Base-by-base conservation (phyloP, 2,113 vertebrate genomes). In the Toxotes chatareus region DNA sequence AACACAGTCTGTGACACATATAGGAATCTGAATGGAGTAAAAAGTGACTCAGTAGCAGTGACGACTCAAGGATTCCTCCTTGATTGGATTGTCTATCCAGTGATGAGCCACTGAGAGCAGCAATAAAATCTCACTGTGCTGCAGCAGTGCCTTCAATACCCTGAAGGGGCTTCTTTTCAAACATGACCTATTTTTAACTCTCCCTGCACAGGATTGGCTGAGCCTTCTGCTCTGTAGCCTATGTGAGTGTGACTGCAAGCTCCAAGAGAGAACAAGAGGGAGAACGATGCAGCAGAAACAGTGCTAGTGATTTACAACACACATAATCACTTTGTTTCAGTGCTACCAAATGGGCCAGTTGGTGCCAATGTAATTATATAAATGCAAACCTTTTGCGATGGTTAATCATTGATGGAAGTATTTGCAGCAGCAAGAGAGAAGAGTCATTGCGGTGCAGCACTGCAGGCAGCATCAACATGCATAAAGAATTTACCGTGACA, bases 101-200 rank as follows among this genome's bases (percentile, higher is more conserved):
- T 80, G 72, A 75, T 79, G 69, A 85, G 70, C 76, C 68, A 59
- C 76, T 83, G 70, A 86, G 79, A 93, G 86, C 49, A 85, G 86
- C 74, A 81, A 55, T 79, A 79, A 84, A 84, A 74, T 68, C 34
- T 81, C 63, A 56, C 47, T 63, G 81, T 87, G 66, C 89, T 92
- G 92, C 90, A 93, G 93, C 86, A 89, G 76, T 84, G 91, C 85
- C 87, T 93, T 88, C 90, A 88, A 78, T 86, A 91, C 92, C 94
- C 93, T 91, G 91, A 91, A 95, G 94, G 94, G 89, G 88, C 84
- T 93, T 92, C 85, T 85, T 88, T 89, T 94, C 82, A 93, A 93
- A 94, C 93, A 90, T 94, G 95, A 94, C 94, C 94, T 95, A 95
- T 93, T 95, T 95, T 93, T 94, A 94, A 90, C 90, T 94, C 92